Base-by-base conservation (phyloP, 2,113 vertebrate genomes). In the Cavia porcellus region DNA sequence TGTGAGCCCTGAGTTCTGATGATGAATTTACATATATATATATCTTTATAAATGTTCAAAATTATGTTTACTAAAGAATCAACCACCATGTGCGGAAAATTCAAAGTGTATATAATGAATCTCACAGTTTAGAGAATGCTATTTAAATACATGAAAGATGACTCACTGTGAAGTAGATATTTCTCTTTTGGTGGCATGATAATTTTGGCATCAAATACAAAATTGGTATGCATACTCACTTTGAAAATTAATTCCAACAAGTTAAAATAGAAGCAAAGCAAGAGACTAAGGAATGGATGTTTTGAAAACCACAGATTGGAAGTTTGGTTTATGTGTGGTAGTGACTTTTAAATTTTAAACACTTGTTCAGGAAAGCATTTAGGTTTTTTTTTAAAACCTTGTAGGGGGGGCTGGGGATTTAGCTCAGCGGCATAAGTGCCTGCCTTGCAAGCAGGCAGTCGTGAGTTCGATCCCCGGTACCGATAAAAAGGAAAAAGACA, bases 211-310 rank as follows among this genome's bases (percentile, higher is more conserved):
- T 89, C 93, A 90, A 96, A 79, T 82, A 83, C 17, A 86, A 96
- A 85, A 74, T 85, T 47, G 32, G 35, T 47, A 55, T 14, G 77
- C 32, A n/a, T 62, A 82, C 62, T 97, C 22, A 87, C 84, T 89
- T 96, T 82, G 77, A 90, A 94, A 95, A 93, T 86, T 90, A 90
- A 92, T 97, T 89, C 75, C 77, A 94, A 47, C 28, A 82, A 92
- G 25, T 92, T 92, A 92, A 96, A 95, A 85, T 35, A 68, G 66
- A 96, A 95, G 28, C 74, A 95, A 84, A 94, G 28, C 50, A 68
- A 19, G 79, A 96, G 45, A 72, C 28, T 32, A 86, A 83, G 57
- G 11, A 83, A 92, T 88, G 45, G 61, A 87, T 84, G 7, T 90
- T 92, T 91, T 93, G 59, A 86, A 96, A 90, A 89, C 5, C 47